Base-by-base conservation (phyloP, 2,888 invertebrate genomes). In the Drosophila recens region DNA sequence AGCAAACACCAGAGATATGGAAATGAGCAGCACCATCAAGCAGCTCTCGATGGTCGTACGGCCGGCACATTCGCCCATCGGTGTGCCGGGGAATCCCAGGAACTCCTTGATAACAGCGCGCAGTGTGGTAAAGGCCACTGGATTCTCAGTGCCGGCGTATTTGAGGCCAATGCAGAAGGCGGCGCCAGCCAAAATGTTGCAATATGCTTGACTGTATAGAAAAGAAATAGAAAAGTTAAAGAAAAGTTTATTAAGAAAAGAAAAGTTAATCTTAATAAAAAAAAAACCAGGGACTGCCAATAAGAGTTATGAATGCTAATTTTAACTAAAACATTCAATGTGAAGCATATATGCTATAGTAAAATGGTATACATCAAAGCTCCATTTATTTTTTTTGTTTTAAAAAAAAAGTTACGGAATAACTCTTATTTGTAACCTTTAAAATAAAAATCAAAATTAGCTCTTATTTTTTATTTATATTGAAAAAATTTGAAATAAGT, bases 101-200 rank as follows among this genome's bases (percentile, higher is more conserved):
- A 93, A 91, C 5, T 91, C 80, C 70, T 93, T 91, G n/a, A 93
- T 91, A 0, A 90, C 89, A 27, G 90, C 83, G 9, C 89, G 87
- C 33, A 98, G 93, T 0, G 96, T 96, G 87, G 95, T 94, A 64
- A 96, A 96, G 0, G 98, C 99, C 59, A 95, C 95, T 61, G 94
- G 93, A 92, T 97, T 95, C 11, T 97, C 97, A 0, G 98, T 96
- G 40, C 99, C 99, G 0, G 99, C 99, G 94, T 96, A 99, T 76
- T 97, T 96, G 4, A 99, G 94, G 0, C 98, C 99, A 82, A 99
- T 93, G 8, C 97, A 97, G 94, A 99, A 96, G 82, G 98, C 98
- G 1, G 97, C 98, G 17, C 99, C 99, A 0, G 98, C 96, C 67
- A 98, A 94, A 74, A 99, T 97, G 92, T 99, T 98, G 93, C 98